A percentile compares a stretch with the other conserved stretches of the same genome.
Conservation (phyloP, 2,888 invertebrate species). For the Phyllotreta striolata region DNA sequence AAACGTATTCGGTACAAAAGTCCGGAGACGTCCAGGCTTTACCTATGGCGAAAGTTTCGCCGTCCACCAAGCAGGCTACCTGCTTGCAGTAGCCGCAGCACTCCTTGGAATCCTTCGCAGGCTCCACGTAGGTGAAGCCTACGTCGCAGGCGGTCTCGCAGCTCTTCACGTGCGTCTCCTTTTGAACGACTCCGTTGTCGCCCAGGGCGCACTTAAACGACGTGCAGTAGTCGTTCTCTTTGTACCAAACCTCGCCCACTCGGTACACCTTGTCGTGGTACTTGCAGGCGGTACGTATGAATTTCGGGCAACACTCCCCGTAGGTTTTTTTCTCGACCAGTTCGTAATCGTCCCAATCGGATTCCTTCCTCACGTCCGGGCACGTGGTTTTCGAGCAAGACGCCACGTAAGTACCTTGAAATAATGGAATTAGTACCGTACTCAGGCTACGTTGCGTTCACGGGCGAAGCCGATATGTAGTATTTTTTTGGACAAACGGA, state of each 20-base stretch:
- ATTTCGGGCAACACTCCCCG: slow-evolving; percentile 71
- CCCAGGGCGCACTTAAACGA: slow-evolving; percentile 64
- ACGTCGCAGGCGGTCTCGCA: slow-evolving; percentile 63
- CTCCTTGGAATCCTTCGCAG: slow-evolving; percentile 50
- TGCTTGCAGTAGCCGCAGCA: slow-evolving; percentile 75
- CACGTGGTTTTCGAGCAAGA: slow-evolving; percentile 67
- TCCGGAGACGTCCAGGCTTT: slow-evolving; percentile 70
- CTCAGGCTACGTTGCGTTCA: no score
- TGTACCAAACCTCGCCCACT: slow-evolving; percentile 69
- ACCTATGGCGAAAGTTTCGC: slow-evolving; percentile 62
- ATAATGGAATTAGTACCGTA: not conserved
- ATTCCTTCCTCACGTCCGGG: slow-evolving; percentile 57
- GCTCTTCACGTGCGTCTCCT: slow-evolving; percentile 64
- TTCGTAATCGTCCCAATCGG: slow-evolving; percentile 66
- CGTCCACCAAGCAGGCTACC: slow-evolving; percentile 65
- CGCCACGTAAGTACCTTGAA: slow-evolving; percentile 51
- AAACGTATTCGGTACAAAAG: slow-evolving; percentile 69
- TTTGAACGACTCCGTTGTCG: slow-evolving; percentile 62
- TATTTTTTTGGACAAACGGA: no score
- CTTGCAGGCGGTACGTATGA: slow-evolving; percentile 68
- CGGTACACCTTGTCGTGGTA: slow-evolving; percentile 58
- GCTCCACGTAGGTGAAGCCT: slow-evolving; percentile 63
- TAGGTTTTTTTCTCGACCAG: slow-evolving; percentile 64
- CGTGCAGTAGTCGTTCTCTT: slow-evolving; percentile 64
- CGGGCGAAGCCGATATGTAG: no score